These are phyloP conservation scores for Megalops atlanticus DNA, from an alignment of 2,113 vertebrate genomes.

Conservation along the genomic window DNA sequence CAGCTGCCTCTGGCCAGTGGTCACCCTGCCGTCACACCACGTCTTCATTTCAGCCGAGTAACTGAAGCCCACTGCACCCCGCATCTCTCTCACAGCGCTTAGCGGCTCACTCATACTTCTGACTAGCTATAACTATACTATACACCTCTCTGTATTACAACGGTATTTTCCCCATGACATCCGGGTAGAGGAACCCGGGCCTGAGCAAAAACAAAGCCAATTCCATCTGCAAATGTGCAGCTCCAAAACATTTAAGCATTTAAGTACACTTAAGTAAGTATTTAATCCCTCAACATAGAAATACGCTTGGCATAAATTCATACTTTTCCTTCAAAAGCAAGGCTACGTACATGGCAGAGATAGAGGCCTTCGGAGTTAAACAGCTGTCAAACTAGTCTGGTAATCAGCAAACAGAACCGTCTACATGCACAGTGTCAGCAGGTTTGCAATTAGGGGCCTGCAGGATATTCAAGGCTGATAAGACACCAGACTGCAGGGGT, in stretches of 20 bases:
- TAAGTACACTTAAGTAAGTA: too few relatives aligned
- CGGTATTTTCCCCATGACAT: neutral
- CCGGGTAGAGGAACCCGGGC: neutral
- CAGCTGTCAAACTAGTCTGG: too few relatives aligned
- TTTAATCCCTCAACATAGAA: too few relatives aligned
- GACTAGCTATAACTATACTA: too few relatives aligned
- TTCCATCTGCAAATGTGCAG: neutral
- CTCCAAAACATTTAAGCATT: too few relatives aligned
- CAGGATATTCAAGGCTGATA: neutral
- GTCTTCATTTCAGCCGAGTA: neutral
- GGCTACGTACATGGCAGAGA: too few relatives aligned
- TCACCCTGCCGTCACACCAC: neutral
- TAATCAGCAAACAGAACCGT: neutral
- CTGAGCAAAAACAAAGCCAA: neutral
- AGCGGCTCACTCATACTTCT: neutral
- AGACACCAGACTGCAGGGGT: too few relatives aligned
- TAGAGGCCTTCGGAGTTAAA: too few relatives aligned
- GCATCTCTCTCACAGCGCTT: too few relatives aligned
- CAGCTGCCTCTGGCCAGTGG: neutral
- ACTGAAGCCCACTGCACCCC: neutral
- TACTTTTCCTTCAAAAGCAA: too few relatives aligned
- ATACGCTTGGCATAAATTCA: too few relatives aligned
- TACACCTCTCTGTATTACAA: too few relatives aligned
- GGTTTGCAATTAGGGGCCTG: neutral
- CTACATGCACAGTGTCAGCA: neutral